These are phyloP conservation scores for Pipistrellus pipistrellus DNA, from an alignment of 2,797 vertebrate species.

Conservation along the genomic window DNA sequence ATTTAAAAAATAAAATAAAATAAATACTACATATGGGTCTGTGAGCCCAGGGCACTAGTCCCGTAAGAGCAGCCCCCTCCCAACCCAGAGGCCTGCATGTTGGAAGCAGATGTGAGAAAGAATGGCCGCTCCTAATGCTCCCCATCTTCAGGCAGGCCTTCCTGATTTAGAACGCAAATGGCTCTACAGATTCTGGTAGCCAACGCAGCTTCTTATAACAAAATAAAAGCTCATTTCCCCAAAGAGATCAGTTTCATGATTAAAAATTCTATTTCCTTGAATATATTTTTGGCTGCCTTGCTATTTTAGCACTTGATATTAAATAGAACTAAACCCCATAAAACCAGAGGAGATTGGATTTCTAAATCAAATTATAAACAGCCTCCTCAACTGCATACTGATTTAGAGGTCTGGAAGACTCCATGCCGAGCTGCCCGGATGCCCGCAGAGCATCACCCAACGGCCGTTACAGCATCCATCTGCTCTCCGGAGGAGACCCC, in stretches of 20 bases:
- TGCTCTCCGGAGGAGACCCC: neutral
- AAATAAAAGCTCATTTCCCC: neutral
- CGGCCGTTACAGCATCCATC: neutral
- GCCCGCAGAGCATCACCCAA: neutral
- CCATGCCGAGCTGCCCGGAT: conserved; percentile 72
- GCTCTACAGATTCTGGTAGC: neutral
- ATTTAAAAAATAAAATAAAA: too few relatives aligned
- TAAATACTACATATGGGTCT: neutral
- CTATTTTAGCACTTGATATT: conserved; percentile 45
- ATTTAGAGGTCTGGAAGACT: conserved; percentile 76
- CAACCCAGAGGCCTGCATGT: neutral
- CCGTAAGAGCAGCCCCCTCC: neutral
- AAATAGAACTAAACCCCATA: conserved; percentile 12
- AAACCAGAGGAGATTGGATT: conserved; percentile 74
- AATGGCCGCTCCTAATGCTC: neutral
- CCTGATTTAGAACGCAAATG: neutral
- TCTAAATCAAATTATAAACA: conserved; percentile 81
- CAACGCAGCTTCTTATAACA: neutral
- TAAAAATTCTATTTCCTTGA: conserved; percentile 59
- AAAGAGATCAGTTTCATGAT: conserved; percentile 23
- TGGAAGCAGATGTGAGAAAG: neutral
- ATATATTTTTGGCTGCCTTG: conserved; percentile 11
- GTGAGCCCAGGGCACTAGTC: neutral
- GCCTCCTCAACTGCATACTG: conserved; percentile 72
- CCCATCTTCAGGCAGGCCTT: neutral